These are phyloP conservation scores for Himalopsyche anomala DNA, from an alignment of 2,888 invertebrate genomes.

Conservation along the genomic window DNA sequence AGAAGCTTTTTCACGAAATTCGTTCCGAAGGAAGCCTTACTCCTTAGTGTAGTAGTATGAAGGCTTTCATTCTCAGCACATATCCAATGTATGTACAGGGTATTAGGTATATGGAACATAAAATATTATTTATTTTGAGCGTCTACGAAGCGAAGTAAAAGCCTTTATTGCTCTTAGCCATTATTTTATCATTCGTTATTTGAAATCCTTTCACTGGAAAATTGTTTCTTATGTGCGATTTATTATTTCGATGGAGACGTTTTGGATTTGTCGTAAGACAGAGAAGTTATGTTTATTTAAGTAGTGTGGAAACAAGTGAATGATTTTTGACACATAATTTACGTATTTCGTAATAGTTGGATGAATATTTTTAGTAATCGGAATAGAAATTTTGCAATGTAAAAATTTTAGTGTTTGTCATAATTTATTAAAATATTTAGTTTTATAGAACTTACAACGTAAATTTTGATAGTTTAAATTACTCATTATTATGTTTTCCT, in stretches of 20 bases:
- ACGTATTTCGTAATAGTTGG: too few relatives aligned
- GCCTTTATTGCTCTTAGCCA: slow-evolving; percentile 22
- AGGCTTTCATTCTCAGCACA: slow-evolving; percentile 8
- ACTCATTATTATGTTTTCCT: too few relatives aligned
- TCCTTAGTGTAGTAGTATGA: background rate
- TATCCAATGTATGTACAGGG: background rate
- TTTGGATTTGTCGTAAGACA: background rate
- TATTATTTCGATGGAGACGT: background rate
- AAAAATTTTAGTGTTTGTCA: too few relatives aligned
- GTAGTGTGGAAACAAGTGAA: too few relatives aligned
- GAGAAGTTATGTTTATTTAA: background rate
- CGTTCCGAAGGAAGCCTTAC: background rate
- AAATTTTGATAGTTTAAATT: too few relatives aligned
- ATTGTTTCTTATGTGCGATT: background rate
- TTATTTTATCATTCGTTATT: slow-evolving; percentile 31
- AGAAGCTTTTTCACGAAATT: background rate
- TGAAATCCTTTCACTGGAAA: slow-evolving; percentile 2
- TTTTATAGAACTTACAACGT: too few relatives aligned
- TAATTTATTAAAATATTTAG: too few relatives aligned
- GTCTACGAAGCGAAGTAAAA: slow-evolving; percentile 11
- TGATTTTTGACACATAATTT: too few relatives aligned
- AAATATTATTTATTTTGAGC: slow-evolving; percentile 20
- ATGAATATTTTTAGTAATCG: too few relatives aligned
- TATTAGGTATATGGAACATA: slow-evolving; percentile 28
- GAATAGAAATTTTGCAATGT: too few relatives aligned